phyloP scores from a whole-genome alignment of 2,797 vertebrate genomes.

The Capromys pilorides region DNA sequence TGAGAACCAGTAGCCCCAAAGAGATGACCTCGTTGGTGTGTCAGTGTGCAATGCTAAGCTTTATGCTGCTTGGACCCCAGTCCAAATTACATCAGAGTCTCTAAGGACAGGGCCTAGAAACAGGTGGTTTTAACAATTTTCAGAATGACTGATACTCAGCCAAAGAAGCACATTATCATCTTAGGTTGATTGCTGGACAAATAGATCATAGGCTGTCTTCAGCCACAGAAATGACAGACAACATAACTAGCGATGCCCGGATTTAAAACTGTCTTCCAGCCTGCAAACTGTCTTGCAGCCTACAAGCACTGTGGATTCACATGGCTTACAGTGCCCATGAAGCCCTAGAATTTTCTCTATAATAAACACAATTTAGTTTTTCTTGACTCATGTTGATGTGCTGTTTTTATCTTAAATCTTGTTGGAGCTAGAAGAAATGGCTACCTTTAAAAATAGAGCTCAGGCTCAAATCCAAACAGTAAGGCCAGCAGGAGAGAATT shows the following conservation, averaged over 20 bases:
- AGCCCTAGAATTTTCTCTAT: background rate
- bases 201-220: background rate
- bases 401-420: background rate
- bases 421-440: background rate
- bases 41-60: background rate
- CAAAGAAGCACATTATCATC: background rate
- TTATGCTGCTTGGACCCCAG: background rate
- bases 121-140: background rate
- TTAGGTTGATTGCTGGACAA: background rate
- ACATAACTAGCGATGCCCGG: background rate
- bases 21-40: background rate
- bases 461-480: background rate
- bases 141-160: background rate
- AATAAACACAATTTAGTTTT: background rate
- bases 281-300: background rate
- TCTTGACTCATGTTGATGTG: background rate
- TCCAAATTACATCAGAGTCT: background rate
- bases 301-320: background rate
- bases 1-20: background rate
- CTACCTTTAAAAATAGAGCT: background rate
- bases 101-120: background rate
- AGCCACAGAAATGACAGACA: background rate
- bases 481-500: background rate
- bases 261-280: constrained; percentile 4
- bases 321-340: background rate